Percentiles rank a stretch among this genome's conserved stretches.
Conservation (phyloP, 2,797 vertebrate species). For the Anolis apletophallus region DNA sequence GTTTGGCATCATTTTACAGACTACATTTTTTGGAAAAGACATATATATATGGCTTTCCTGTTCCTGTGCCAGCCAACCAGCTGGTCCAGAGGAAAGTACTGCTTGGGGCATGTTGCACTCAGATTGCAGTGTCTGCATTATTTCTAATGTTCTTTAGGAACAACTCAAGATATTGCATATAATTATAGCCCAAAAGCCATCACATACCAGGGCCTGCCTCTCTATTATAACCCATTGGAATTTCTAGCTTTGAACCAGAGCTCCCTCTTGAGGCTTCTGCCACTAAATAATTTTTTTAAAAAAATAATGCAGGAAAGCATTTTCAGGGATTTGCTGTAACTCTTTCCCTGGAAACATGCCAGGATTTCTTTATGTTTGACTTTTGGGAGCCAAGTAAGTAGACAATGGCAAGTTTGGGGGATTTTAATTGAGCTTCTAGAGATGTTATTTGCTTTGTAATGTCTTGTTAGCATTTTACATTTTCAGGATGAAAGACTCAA, state of each 20-base stretch:
- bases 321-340: not conserved
- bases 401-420: not conserved
- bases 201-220: not conserved
- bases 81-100: not conserved
- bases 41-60: not conserved
- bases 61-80: conserved; percentile 6
- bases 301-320: not conserved
- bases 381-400: not conserved
- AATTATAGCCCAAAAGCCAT: not conserved
- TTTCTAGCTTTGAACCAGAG: conserved; percentile 2
- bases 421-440: not conserved
- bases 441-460: not conserved
- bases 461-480: not conserved
- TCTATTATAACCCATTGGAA: not conserved
- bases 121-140: conserved; percentile 5
- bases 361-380: not conserved
- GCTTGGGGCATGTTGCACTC: not conserved
- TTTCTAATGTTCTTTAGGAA: not conserved
- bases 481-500: not conserved
- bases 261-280: conserved; percentile 33
- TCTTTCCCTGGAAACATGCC: not conserved
- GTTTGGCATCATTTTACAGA: not conserved
- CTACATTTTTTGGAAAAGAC: not conserved
- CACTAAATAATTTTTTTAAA: not conserved
- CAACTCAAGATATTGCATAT: not conserved